Base-by-base conservation (phyloP, 2,113 vertebrate species). In the Halcyon malimbica region DNA sequence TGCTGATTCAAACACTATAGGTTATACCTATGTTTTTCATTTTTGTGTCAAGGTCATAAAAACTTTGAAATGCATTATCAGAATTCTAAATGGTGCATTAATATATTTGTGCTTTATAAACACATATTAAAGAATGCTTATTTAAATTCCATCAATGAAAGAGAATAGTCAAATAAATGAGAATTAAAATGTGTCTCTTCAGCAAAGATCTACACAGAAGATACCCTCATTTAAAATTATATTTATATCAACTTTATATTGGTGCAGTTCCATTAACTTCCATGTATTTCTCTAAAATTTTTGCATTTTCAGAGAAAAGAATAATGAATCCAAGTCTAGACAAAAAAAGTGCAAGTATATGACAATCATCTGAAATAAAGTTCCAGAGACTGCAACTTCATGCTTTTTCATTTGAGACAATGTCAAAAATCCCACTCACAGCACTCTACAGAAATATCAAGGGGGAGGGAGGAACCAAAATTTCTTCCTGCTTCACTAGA, bases 401-500 rank as follows among this genome's bases (percentile, higher is more conserved):
- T 3, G 26, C 1, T 20, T 73, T 89, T 60, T 80, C 24, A n/a
- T 50, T 74, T 35, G 83, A 62, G 41, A 24, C 9, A 68, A 17
- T 5, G 2, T 44, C 8, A 93, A 63, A 86, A 80, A 39, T 48
- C 1, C 1, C 25, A 29, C 41, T 44, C 4, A 1, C 8, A 82
- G 9, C 6, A 25, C 5, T 46, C 8, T 69, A n/a, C 56, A 79
- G 14, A 51, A 48, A 7, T 46, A 26, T 51, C 8, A 86, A 29
- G 11, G 5, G 3, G 6, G 7, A 9, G 6, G 10, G 24, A 65
- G 3, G 5, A 79, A 42, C 6, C 2, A 79, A 31, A 6, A 35
- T 41, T 90, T 69, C 7, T 67, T 82, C 16, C 12, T 50, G 6
- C 1, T 71, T 89, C 53, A 82, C 2, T 5, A 71, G 17, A 39